Conservation (phyloP, 1,140 invertebrate genomes). For the Uloborus diversus region DNA sequence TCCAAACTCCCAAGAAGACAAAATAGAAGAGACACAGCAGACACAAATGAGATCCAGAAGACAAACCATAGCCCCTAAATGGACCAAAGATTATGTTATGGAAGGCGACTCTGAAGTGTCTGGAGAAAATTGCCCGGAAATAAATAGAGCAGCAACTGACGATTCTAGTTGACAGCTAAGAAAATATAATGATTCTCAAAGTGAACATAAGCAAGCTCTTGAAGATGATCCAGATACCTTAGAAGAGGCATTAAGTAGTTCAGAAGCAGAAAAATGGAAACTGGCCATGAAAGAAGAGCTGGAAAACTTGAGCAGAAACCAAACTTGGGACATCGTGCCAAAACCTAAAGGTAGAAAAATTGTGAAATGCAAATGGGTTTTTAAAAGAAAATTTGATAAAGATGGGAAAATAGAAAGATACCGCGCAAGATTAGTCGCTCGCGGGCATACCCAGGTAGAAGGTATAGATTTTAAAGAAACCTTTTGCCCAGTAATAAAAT, state of each 20-base stretch:
- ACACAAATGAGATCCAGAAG: neutral
- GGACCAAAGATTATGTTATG: neutral
- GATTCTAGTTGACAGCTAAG: neutral
- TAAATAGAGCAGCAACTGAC: neutral
- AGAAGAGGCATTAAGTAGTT: conserved; percentile 12
- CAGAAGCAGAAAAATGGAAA: conserved; percentile 27
- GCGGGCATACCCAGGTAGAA: conserved; percentile 1
- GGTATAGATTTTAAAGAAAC: conserved; percentile 38
- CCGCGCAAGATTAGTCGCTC: conserved; percentile 27
- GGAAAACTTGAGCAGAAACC: conserved; percentile 13
- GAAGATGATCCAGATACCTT: neutral
- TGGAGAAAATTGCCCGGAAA: neutral
- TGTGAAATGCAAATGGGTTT: conserved; percentile 40
- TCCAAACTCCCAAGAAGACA: neutral
- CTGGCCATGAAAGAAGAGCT: conserved; percentile 50
- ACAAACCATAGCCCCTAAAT: neutral
- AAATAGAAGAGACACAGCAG: neutral
- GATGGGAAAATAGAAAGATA: conserved; percentile 34
- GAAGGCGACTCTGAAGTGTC: neutral
- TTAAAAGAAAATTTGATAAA: conserved; percentile 17
- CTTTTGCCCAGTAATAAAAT: conserved; percentile 17
- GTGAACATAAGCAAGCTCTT: neutral
- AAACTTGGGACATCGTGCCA: conserved; percentile 7
- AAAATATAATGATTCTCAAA: neutral
- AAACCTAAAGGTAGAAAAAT: neutral